Conservation (phyloP, 2,113 vertebrate genomes). For the Tauraco erythrolophus region DNA sequence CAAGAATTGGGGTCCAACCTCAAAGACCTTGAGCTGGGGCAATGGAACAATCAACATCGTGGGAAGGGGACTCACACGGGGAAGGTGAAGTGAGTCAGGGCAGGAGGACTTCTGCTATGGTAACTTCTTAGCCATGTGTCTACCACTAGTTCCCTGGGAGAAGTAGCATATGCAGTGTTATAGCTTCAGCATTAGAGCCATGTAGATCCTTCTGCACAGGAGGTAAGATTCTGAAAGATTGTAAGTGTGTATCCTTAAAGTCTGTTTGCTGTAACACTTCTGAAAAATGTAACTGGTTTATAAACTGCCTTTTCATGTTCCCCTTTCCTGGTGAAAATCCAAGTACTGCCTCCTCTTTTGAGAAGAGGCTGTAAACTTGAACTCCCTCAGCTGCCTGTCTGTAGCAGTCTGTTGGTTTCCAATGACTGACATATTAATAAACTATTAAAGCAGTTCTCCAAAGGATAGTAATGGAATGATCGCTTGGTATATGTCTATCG, state of each 20-base stretch:
- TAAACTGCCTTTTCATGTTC: background rate
- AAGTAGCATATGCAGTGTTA: fast-evolving
- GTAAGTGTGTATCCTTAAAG: background rate
- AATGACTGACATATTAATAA: constrained; percentile 26
- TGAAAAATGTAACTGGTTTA: background rate
- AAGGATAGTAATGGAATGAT: background rate
- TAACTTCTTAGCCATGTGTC: background rate
- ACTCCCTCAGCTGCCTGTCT: constrained; percentile 6
- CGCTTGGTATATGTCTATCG: constrained; percentile 1
- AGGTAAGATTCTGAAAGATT: background rate
- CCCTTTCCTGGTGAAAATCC: background rate
- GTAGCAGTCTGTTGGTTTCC: background rate
- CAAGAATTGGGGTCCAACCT: background rate
- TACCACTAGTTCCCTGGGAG: background rate
- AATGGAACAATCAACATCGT: background rate
- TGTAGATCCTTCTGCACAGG: background rate
- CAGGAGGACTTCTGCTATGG: background rate
- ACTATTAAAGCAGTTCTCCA: constrained; percentile 18
- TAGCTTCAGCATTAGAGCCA: background rate
- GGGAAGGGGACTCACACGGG: background rate
- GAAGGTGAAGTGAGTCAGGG: background rate
- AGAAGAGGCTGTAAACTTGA: background rate
- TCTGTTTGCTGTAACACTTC: background rate
- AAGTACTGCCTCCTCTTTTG: background rate
- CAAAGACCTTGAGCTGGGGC: background rate